Evolutionary conservation across 2,797 vertebrate species (phyloP), one percentile per base, ranked within the genome.

Genomic region (Loriculus beryllinus): DNA sequence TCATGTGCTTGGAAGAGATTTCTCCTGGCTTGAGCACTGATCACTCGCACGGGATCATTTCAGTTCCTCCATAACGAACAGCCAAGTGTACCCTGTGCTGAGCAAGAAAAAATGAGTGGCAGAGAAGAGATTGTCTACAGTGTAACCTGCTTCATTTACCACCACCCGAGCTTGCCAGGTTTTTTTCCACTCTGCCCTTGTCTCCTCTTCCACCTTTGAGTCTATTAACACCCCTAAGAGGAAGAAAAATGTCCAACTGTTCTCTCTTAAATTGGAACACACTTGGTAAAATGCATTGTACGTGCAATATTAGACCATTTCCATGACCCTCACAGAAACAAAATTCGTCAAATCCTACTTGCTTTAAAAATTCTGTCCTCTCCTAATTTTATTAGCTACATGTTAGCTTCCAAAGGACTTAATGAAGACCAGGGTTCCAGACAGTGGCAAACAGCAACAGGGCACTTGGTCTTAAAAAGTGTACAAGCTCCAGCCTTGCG

Each of bases 141-240:
- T 13, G n/a, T 70, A 80, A 86, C 56, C 26, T 49, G 19, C 37
- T 85, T 80, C 21, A 2, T 80, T 93, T 85, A 82, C 75, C 33
- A 74, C 80, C 71, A 77, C 37, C 40, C 0, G 0, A 81, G n/a
- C 40, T 82, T 94, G 68, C 68, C 48, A 48, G 29, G 4, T 8
- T 39, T 88, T 82, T 74, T 84, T 37, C 42, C 25, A 37, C 40
- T 85, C 71, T 83, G 49, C 33, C 57, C 59, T 89, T 76, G 49
- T 64, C 47, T 92, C 48, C 70, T 90, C 21, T 91, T 86, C 77
- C 56, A 90, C 63, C 40, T 88, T 88, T 79, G 88, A 95, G 48
- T 74, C 88, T 86, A 92, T 88, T 94, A 93, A 94, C 74, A 86
- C 54, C 51, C 90, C 31, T 76, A 86, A 79, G 25, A 93, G 60